Conservation (phyloP, 1,140 invertebrate genomes). For the Coenobita brevimanus region DNA sequence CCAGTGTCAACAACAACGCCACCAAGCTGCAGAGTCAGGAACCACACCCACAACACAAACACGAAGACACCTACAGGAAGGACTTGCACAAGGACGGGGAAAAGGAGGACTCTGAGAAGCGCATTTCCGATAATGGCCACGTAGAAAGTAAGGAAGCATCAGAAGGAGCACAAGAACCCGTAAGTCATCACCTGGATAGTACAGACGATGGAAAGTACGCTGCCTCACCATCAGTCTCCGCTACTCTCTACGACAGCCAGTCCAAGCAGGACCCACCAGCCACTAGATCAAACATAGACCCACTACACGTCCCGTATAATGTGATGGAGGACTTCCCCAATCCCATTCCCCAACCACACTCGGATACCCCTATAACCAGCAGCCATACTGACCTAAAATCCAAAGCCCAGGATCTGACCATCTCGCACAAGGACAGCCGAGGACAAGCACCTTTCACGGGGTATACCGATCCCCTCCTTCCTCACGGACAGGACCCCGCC, state of each 20-base stretch:
- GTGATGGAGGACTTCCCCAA: constrained; percentile 39
- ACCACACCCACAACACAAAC: not conserved
- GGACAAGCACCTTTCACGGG: constrained; percentile 51
- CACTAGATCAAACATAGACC: not conserved
- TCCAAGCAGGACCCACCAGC: not conserved
- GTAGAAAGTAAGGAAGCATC: not conserved
- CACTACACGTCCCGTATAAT: constrained; percentile 16
- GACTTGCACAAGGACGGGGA: too few relatives aligned
- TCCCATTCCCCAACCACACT: not conserved
- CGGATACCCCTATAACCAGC: constrained; percentile 3
- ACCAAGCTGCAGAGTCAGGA: not conserved
- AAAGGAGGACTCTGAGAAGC: too few relatives aligned
- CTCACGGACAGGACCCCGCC: constrained; percentile 32
- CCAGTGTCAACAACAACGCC: not conserved
- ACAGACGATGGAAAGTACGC: not conserved
- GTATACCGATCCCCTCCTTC: constrained; percentile 40
- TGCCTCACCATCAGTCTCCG: constrained; percentile 5
- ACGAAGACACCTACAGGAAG: too few relatives aligned
- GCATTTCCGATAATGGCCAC: not conserved
- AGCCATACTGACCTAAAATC: constrained; percentile 18
- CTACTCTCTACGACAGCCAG: not conserved
- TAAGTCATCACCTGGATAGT: not conserved
- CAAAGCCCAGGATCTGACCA: constrained; percentile 17
- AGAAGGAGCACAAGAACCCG: not conserved
- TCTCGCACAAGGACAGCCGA: constrained; percentile 5